Percentiles rank a stretch among this genome's conserved stretches.
phyloP scores from a whole-genome alignment of 1,140 invertebrate species.

The Drosophila prosaltans region DNA sequence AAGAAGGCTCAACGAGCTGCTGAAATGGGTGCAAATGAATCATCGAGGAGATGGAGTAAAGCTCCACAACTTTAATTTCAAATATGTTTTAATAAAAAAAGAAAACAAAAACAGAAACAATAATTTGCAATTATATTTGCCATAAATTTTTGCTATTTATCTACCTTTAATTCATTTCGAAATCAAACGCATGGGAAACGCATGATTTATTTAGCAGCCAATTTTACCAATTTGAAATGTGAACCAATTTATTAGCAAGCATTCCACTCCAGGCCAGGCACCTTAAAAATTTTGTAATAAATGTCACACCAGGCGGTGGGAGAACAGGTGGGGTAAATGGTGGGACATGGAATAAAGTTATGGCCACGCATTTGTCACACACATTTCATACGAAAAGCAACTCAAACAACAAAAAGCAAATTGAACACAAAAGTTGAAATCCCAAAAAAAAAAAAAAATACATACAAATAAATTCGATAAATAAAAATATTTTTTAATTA shows the following conservation, averaged over 20 bases:
- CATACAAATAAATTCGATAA: constrained; percentile 70
- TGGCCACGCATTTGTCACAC: constrained; percentile 75
- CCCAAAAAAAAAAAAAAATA: not conserved
- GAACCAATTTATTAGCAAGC: constrained; percentile 73
- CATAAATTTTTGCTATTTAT: constrained; percentile 15
- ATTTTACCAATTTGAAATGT: constrained; percentile 66
- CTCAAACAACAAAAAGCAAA: constrained; percentile 35
- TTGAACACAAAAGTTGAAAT: not conserved
- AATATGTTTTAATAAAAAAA: not conserved
- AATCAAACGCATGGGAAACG: constrained; percentile 42
- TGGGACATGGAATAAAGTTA: constrained; percentile 47
- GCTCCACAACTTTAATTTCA: constrained; percentile 5
- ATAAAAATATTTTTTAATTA: constrained; percentile 79
- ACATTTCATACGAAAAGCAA: constrained; percentile 30
- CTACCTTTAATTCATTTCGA: constrained; percentile 32
- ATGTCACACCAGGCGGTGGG: constrained; percentile 68
- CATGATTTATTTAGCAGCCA: constrained; percentile 65
- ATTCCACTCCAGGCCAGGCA: constrained; percentile 44
- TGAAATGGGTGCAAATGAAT: constrained; percentile 20
- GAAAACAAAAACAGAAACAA: not conserved
- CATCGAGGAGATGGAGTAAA: not conserved
- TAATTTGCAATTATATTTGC: not conserved
- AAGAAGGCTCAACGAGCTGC: constrained; percentile 22
- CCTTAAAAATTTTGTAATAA: constrained; percentile 76
- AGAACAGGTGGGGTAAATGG: constrained; percentile 18